Conservation (phyloP, 2,888 invertebrate species). For the Mylabris sibirica region DNA sequence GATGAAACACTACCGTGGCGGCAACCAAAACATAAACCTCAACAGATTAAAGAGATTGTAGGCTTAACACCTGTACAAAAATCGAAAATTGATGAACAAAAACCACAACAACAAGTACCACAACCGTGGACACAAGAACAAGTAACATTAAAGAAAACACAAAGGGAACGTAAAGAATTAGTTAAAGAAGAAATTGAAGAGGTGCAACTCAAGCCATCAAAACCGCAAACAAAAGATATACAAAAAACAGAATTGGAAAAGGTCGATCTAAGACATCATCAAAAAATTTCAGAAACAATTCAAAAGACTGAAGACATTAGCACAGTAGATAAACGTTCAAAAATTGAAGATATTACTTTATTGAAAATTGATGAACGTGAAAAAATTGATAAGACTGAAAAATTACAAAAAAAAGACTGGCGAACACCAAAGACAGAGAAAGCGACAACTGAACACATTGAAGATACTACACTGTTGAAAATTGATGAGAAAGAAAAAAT, state of each 20-base stretch:
- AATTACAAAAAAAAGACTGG: slow-evolving; percentile 35
- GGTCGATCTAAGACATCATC: slow-evolving; percentile 63
- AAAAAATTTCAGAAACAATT: slow-evolving; percentile 18
- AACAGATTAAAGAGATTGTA: slow-evolving; percentile 27
- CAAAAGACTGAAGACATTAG: slow-evolving; percentile 32
- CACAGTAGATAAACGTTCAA: slow-evolving; percentile 21
- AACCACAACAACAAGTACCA: slow-evolving; percentile 51
- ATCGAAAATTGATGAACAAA: slow-evolving; percentile 38
- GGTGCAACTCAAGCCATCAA: slow-evolving; percentile 67
- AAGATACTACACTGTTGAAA: slow-evolving; percentile 51
- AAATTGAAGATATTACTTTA: slow-evolving; percentile 35
- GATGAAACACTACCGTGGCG: slow-evolving; percentile 68
- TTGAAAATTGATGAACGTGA: slow-evolving; percentile 34
- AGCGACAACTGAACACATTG: slow-evolving; percentile 37
- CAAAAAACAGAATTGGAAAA: slow-evolving; percentile 55
- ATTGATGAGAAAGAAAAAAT: slow-evolving; percentile 46
- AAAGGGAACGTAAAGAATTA: slow-evolving; percentile 57
- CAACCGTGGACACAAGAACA: slow-evolving; percentile 70
- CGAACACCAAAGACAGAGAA: slow-evolving; percentile 28
- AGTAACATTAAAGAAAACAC: slow-evolving; percentile 64
- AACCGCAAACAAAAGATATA: slow-evolving; percentile 58
- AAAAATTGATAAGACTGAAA: slow-evolving; percentile 30
- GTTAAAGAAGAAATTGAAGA: slow-evolving; percentile 59
- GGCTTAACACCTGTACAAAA: slow-evolving; percentile 26
- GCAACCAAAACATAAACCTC: slow-evolving; percentile 35